These are phyloP conservation scores for Heliconius charithonia DNA, from an alignment of 2,888 invertebrate species.

Conservation along the genomic window DNA sequence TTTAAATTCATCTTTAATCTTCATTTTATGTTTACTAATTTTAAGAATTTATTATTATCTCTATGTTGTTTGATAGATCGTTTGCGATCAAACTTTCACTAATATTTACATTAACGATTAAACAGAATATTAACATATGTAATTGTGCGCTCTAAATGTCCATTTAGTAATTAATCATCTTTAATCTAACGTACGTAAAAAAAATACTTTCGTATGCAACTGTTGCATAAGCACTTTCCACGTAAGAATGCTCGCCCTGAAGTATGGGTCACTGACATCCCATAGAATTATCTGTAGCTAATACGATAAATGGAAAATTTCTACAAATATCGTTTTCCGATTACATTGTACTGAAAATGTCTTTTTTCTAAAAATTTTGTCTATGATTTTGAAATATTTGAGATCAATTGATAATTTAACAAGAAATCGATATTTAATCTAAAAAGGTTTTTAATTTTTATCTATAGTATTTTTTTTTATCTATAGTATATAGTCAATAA, in stretches of 20 bases:
- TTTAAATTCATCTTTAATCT: no score
- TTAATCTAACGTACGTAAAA: not conserved
- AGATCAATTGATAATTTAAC: not conserved
- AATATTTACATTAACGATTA: not conserved
- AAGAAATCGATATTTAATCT: not conserved
- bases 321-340: not conserved
- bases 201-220: conserved; percentile 5
- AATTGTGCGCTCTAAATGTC: not conserved
- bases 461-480: not conserved
- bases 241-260: conserved; percentile 17
- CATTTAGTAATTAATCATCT: not conserved
- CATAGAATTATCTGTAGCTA: conserved; percentile 8
- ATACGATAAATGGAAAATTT: not conserved
- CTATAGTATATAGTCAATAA: not conserved
- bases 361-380: not conserved
- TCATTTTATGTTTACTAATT: not conserved
- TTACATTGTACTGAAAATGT: not conserved
- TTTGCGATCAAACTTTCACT: conserved; percentile 3
- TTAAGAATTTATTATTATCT: not conserved
- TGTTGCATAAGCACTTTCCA: conserved; percentile 23
- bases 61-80: not conserved
- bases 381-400: not conserved
- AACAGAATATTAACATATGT: not conserved
- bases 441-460: not conserved
- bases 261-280: conserved; percentile 27